phyloP scores from a whole-genome alignment of 2,113 vertebrate genomes.

The Alexandromys fortis region DNA sequence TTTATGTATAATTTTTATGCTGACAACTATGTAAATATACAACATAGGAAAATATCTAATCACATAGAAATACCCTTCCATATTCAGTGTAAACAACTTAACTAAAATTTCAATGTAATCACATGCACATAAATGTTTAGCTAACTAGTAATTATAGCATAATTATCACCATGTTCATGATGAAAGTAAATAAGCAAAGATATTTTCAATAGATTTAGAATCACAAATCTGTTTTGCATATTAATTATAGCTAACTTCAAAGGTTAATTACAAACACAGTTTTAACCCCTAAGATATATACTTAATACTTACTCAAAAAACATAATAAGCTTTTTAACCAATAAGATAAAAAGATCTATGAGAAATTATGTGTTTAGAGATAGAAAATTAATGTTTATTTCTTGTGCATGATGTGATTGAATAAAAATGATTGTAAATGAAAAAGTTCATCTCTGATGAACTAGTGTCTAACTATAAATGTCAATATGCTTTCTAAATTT shows the following conservation, averaged over 20 bases:
- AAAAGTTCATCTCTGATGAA: background rate
- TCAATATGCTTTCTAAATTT: background rate
- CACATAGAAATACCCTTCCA: slow-evolving; percentile 62
- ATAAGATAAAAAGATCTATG: background rate
- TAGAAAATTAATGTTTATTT: slow-evolving; percentile 55
- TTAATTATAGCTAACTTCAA: slow-evolving; percentile 66
- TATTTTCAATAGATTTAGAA: slow-evolving; percentile 58
- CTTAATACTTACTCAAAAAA: slow-evolving; percentile 34
- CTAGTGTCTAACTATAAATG: background rate
- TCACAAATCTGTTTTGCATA: slow-evolving; percentile 38
- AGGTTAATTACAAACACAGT: slow-evolving; percentile 51
- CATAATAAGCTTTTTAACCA: background rate
- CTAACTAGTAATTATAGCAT: slow-evolving; percentile 71
- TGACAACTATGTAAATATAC: slow-evolving; percentile 62
- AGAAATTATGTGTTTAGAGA: background rate
- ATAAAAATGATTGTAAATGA: slow-evolving; percentile 31
- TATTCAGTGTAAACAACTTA: slow-evolving; percentile 71
- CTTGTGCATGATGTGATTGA: background rate
- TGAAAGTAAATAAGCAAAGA: slow-evolving; percentile 63
- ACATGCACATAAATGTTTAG: slow-evolving; percentile 74
- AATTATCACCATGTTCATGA: slow-evolving; percentile 66
- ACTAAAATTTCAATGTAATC: slow-evolving; percentile 78
- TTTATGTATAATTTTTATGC: slow-evolving; percentile 35
- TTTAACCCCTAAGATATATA: slow-evolving; percentile 45
- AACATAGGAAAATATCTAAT: slow-evolving; percentile 70